Base-by-base conservation (phyloP, 1,140 invertebrate species). In the Campoletis sonorensis region DNA sequence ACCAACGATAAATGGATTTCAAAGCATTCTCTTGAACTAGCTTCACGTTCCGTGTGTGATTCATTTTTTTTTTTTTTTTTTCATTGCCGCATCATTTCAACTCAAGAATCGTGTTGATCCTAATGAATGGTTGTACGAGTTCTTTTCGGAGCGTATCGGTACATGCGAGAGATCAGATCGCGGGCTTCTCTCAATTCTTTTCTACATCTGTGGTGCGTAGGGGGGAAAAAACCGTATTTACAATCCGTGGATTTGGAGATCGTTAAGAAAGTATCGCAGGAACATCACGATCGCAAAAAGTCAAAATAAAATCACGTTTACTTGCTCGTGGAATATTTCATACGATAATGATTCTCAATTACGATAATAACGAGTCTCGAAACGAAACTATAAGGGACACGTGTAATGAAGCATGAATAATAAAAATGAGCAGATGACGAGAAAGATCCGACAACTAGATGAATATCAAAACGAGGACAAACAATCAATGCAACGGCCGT, bases 51-150 rank as follows among this genome's bases (percentile, higher is more conserved):
- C 40, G n/a, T 76, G n/a, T 54, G n/a, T n/a, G 37, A 64, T 45
- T 79, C 51, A 16, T 21, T 71, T 30, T 37, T 45, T 45, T 70
- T 77, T n/a, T 21, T 71, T 30, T 37, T 45, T 45, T 70, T 77
- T n/a, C 51, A 21, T 54, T 18, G 16, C 16, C 40, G 40, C 58
- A 16, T 75, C 58, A 45, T 82, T 68, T 73, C 4, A 7, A 30
- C 49, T 26, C 21, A 21, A 58, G 33, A 73, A 58, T 30, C 72
- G 51, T 21, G 54, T 82, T 33, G 70, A 71, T 81, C 26, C 30
- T 80, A 81, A 84, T 77, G 45, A 81, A 79, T 68, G 81, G 84
- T 81, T 82, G 70, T 72, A 37, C 30, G 26, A 68, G 18, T 80
- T 80, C 68, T 80, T 54, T 37, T 80, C 18, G 13, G 51, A 40